These are phyloP conservation scores for Microchrysa polita DNA, from an alignment of 2,888 invertebrate species.

Conservation along the genomic window DNA sequence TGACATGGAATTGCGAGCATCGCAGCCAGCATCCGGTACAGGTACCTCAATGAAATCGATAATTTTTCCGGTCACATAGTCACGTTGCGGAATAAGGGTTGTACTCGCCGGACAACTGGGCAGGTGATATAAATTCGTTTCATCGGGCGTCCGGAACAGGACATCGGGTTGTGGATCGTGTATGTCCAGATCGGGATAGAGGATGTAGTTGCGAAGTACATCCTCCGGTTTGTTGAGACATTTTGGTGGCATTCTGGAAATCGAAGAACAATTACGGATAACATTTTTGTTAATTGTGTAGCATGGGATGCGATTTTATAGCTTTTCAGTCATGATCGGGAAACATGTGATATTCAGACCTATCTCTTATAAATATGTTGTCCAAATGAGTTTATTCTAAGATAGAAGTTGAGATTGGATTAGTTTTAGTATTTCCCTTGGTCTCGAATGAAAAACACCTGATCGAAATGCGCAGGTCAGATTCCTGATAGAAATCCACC, in stretches of 20 bases:
- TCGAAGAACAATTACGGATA: no score
- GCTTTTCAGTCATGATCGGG: no score
- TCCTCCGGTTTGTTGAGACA: constrained; percentile 45
- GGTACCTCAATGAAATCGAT: constrained; percentile 73
- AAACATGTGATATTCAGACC: no score
- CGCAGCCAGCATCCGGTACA: constrained; percentile 70
- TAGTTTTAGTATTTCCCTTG: no score
- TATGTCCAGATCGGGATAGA: constrained; percentile 60
- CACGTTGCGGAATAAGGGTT: constrained; percentile 66
- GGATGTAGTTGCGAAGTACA: constrained; percentile 58
- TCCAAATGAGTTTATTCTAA: no score
- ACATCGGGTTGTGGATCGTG: constrained; percentile 61
- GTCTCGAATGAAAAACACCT: no score
- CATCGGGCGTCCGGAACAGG: constrained; percentile 55
- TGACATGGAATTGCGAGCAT: constrained; percentile 79
- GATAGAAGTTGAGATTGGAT: no score
- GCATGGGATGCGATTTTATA: no score
- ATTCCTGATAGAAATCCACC: no score
- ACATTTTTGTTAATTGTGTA: no score
- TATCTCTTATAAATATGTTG: no score
- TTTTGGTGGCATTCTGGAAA: constrained; percentile 14
- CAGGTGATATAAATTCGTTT: constrained; percentile 46
- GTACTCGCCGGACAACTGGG: constrained; percentile 56
- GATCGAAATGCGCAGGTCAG: no score
- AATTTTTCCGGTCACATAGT: constrained; percentile 80